phyloP scores from a whole-genome alignment of 2,888 invertebrate species.

The Caenorhabditis becei region DNA sequence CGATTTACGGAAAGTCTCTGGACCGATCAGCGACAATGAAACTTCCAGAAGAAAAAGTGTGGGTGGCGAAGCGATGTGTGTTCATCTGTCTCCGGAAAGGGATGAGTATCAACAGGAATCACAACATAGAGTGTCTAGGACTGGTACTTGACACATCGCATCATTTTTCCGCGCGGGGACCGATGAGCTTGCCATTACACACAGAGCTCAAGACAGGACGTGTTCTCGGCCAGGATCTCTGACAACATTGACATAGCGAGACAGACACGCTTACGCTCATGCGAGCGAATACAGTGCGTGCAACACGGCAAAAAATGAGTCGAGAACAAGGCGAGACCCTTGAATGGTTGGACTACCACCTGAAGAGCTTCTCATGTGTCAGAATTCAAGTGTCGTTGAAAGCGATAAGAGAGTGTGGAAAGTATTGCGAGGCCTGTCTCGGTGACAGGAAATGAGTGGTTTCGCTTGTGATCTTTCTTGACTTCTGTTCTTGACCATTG shows the following conservation, averaged over 20 bases:
- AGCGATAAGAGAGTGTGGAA: slow-evolving; percentile 58
- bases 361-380: slow-evolving; percentile 62
- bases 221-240: slow-evolving; percentile 53
- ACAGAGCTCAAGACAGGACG: slow-evolving; percentile 46
- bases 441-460: slow-evolving; percentile 55
- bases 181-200: slow-evolving; percentile 62
- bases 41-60: slow-evolving; percentile 17
- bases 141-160: slow-evolving; percentile 61
- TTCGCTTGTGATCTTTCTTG: slow-evolving; percentile 52
- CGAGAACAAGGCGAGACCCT: slow-evolving; percentile 58
- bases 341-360: slow-evolving; percentile 52
- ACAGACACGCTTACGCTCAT: slow-evolving; percentile 38
- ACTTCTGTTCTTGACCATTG: slow-evolving; percentile 54
- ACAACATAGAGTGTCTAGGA: slow-evolving; percentile 43
- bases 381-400: slow-evolving; percentile 65
- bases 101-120: slow-evolving; percentile 39
- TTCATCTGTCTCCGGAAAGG: slow-evolving; percentile 8
- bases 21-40: slow-evolving; percentile 43
- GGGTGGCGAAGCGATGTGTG: slow-evolving; percentile 23
- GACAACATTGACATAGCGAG: slow-evolving; percentile 58
- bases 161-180: slow-evolving; percentile 50
- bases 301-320: slow-evolving; percentile 42
- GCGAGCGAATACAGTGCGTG: background rate
- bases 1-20: slow-evolving; percentile 55
- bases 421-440: slow-evolving; percentile 9